These are phyloP conservation scores for Pocota personata DNA, from an alignment of 2,888 invertebrate species.

Conservation along the genomic window DNA sequence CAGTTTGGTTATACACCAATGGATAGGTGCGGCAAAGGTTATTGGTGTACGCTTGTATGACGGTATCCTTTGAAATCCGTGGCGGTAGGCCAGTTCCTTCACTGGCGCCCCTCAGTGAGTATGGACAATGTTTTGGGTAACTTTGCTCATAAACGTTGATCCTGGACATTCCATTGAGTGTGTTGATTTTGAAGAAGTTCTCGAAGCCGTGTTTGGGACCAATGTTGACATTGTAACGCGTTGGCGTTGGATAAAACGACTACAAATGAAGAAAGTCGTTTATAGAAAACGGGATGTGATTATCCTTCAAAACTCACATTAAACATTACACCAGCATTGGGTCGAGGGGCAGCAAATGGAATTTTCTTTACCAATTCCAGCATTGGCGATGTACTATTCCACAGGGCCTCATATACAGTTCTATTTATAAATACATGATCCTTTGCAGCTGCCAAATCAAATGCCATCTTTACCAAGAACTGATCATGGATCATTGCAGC, in stretches of 20 bases:
- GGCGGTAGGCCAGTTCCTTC: slow-evolving; percentile 72
- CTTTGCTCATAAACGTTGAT: slow-evolving; percentile 28
- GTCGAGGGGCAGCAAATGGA: slow-evolving; percentile 81
- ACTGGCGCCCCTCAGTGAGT: slow-evolving; percentile 55
- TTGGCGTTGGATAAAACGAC: slow-evolving; percentile 54
- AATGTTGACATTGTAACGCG: slow-evolving; percentile 70
- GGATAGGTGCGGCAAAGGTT: slow-evolving; percentile 64
- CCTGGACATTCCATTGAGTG: slow-evolving; percentile 58
- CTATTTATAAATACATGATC: slow-evolving; percentile 82
- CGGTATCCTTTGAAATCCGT: slow-evolving; percentile 32
- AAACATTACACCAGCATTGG: slow-evolving; percentile 86
- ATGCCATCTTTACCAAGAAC: slow-evolving; percentile 50
- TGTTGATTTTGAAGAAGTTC: slow-evolving; percentile 74
- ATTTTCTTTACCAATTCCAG: slow-evolving; percentile 84
- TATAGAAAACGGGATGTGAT: too few relatives aligned
- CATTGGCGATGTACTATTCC: slow-evolving; percentile 87
- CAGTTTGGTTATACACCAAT: slow-evolving; percentile 56
- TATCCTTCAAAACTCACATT: slow-evolving; percentile 83
- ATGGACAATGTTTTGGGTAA: slow-evolving; percentile 61
- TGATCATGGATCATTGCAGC: slow-evolving; percentile 57
- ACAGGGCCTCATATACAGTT: slow-evolving; percentile 86
- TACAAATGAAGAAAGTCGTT: not conserved
- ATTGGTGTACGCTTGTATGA: slow-evolving; percentile 36
- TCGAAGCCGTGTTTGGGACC: slow-evolving; percentile 67
- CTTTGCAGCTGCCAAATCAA: slow-evolving; percentile 33